Conservation (phyloP, 1,140 invertebrate species). For the Aporrectodea caliginosa region DNA sequence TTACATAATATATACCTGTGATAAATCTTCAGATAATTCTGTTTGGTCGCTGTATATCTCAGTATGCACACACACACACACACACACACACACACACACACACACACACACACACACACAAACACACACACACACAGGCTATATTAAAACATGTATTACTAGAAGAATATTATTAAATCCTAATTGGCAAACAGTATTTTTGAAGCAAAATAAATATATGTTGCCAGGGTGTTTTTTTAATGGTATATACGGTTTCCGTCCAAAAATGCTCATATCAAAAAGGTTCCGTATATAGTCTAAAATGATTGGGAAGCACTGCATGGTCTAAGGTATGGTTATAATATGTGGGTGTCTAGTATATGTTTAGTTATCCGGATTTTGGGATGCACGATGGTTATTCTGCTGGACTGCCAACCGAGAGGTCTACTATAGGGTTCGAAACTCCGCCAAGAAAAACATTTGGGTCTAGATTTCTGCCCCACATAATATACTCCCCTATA, state of each 20-base stretch:
- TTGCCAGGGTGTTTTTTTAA: not conserved
- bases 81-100: not conserved
- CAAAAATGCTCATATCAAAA: not conserved
- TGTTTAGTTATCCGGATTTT: too few relatives aligned
- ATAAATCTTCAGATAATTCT: not conserved
- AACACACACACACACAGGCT: not conserved
- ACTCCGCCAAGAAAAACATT: too few relatives aligned
- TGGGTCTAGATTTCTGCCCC: too few relatives aligned
- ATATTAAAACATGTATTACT: not conserved
- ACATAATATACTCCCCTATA: too few relatives aligned
- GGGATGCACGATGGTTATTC: too few relatives aligned
- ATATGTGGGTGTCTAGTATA: too few relatives aligned
- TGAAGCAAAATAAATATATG: not conserved
- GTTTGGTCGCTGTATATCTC: not conserved
- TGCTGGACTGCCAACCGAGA: too few relatives aligned
- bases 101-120: slow-evolving; percentile 1
- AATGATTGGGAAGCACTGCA: too few relatives aligned
- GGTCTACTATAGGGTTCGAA: too few relatives aligned
- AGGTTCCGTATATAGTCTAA: too few relatives aligned
- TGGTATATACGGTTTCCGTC: not conserved
- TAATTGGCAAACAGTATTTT: not conserved
- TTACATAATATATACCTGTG: too few relatives aligned
- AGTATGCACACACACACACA: not conserved
- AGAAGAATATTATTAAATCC: not conserved
- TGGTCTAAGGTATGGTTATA: too few relatives aligned